These are phyloP conservation scores for Nemurella pictetii DNA, from an alignment of 2,888 invertebrate genomes.

Conservation along the genomic window DNA sequence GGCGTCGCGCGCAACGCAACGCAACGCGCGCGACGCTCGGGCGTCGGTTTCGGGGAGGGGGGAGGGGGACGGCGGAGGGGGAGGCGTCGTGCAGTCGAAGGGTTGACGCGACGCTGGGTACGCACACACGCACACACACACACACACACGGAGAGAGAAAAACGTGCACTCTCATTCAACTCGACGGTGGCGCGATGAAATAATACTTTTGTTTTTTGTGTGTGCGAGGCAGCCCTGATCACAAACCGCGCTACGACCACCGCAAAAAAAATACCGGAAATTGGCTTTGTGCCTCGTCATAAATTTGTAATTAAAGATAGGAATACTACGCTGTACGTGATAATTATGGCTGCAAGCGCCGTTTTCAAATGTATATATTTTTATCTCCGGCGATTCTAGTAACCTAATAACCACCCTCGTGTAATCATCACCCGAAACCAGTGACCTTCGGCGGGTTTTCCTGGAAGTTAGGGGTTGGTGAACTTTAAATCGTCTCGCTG, in stretches of 20 bases:
- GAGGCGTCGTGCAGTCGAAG: background rate
- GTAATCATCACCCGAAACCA: no score
- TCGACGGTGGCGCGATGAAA: no score
- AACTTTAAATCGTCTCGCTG: no score
- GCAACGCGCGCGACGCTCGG: background rate
- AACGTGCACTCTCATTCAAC: slow-evolving; percentile 21
- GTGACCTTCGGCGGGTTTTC: no score
- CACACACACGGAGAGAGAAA: background rate
- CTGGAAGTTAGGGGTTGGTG: no score
- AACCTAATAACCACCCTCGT: no score
- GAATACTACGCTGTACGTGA: no score
- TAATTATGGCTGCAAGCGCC: background rate
- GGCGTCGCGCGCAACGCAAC: slow-evolving; percentile 16
- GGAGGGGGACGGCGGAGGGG: background rate
- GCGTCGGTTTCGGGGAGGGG: background rate
- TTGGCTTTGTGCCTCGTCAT: slow-evolving; percentile 23
- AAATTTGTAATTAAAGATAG: background rate
- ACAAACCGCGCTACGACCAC: background rate
- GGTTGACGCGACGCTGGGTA: background rate
- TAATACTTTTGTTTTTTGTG: no score
- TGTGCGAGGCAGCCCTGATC: no score
- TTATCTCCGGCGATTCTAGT: no score
- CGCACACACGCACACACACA: no score
- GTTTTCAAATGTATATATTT: no score
- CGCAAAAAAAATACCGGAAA: slow-evolving; percentile 17